Evolutionary conservation across 2,113 vertebrate genomes (phyloP).

Genomic region (Grus americana): DNA sequence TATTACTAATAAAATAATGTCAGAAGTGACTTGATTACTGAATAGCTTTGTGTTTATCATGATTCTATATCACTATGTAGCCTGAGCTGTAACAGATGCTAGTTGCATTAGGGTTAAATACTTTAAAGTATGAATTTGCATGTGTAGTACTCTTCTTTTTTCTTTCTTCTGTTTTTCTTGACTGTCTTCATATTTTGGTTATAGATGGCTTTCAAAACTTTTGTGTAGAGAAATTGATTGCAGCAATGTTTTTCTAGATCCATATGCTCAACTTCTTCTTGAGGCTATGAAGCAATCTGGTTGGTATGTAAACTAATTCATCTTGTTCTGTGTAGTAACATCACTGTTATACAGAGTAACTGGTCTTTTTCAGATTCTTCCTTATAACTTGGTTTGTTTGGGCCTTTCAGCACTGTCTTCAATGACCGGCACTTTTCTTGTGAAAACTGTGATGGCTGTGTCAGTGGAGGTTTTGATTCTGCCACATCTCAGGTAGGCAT

Average conservation of each 20-base stretch:
- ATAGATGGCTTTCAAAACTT: slow-evolving; percentile 18
- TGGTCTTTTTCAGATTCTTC: neutral
- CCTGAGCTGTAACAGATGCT: neutral
- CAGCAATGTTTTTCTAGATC: slow-evolving; percentile 80
- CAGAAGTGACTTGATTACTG: neutral
- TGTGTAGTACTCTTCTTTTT: neutral
- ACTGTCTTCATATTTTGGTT: neutral
- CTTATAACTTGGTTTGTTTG: neutral
- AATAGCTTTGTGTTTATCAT: neutral
- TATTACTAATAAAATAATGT: accelerated
- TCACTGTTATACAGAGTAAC: neutral
- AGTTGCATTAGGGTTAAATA: neutral
- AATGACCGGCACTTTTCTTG: slow-evolving; percentile 93
- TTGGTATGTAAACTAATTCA: slow-evolving; percentile 81
- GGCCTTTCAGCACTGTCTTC: slow-evolving; percentile 81
- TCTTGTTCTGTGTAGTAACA: neutral
- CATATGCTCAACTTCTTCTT: slow-evolving; percentile 91
- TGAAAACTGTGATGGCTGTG: slow-evolving; percentile 91
- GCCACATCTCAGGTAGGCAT: slow-evolving; percentile 86
- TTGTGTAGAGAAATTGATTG: slow-evolving; percentile 39
- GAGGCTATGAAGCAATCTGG: slow-evolving; percentile 92
- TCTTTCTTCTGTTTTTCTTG: neutral
- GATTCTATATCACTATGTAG: accelerated
- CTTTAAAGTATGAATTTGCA: neutral
- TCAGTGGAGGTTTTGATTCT: slow-evolving; percentile 93